Base-by-base conservation (phyloP, 2,888 invertebrate species). In the Acrobeloides nanus region DNA sequence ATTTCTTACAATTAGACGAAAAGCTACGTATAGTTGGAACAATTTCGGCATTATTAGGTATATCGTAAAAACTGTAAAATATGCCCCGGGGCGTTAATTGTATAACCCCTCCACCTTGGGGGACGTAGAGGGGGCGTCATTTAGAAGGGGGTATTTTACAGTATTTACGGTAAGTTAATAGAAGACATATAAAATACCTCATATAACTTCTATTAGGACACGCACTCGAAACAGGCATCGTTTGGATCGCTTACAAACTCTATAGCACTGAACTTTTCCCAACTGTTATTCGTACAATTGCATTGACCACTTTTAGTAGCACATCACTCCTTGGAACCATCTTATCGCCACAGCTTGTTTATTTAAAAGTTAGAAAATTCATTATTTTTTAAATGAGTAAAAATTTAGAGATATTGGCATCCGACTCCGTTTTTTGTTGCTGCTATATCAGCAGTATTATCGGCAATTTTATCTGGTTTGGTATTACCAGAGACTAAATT, bases 201-300 rank as follows among this genome's bases (percentile, higher is more conserved):
- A n/a, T n/a, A n/a, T n/a, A n/a, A n/a, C n/a, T n/a, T n/a, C n/a
- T n/a, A n/a, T 6, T 20, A 46, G 48, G 48, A 17, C 46, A 47
- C 25, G 33, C 31, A 2, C 25, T 47, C 1, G 34, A 47, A n/a
- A n/a, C 42, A 5, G 50, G 41, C 7, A 34, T 47, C 18, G 45
- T 44, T 40, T 44, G 48, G 53, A 24, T 46, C 39, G 34, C 38
- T 38, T 29, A 55, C 39, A 55, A 55, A 32, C 39, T 57, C n/a
- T 55, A 56, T 39, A 53, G 55, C 4, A 57, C 56, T 2, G 55
- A 55, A 29, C 38, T 55, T 17, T 55, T 56, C 35, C 55, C 55
- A 21, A 55, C 55, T 10, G 49, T 50, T 26, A 41, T 57, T 20
- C 51, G 55, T 15, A 29, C 55, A 17, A 55, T 56, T 31, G 55